Conservation (phyloP, 2,888 invertebrate genomes). For the Autographa gamma region DNA sequence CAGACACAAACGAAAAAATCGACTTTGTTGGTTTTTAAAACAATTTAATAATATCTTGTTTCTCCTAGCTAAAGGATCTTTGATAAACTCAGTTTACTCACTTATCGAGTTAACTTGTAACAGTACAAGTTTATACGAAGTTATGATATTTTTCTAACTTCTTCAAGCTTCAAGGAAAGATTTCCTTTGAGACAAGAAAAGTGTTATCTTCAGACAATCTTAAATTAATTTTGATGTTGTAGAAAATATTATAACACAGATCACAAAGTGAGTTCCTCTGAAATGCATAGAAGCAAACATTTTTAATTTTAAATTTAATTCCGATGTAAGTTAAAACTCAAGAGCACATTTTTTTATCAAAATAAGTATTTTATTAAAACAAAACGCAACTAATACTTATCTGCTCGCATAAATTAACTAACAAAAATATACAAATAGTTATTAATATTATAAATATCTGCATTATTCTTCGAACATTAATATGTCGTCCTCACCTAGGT, state of each 20-base stretch:
- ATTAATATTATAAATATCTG: too few relatives aligned
- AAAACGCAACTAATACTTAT: too few relatives aligned
- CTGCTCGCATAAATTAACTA: too few relatives aligned
- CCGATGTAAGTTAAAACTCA: too few relatives aligned
- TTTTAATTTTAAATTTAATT: too few relatives aligned
- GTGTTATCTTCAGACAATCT: not conserved
- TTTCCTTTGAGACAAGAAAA: slow-evolving; percentile 6
- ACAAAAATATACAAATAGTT: too few relatives aligned
- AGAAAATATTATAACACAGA: not conserved
- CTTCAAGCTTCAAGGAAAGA: not conserved
- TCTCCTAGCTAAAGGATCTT: not conserved
- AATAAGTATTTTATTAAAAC: too few relatives aligned
- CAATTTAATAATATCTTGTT: not conserved
- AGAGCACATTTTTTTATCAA: too few relatives aligned
- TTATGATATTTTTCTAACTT: not conserved
- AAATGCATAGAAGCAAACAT: too few relatives aligned
- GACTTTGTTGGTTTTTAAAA: not conserved
- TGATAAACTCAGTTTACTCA: not conserved
- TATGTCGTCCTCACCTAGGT: too few relatives aligned
- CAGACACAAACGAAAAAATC: not conserved
- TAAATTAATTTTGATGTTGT: not conserved
- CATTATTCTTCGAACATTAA: too few relatives aligned
- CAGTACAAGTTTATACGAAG: slow-evolving; percentile 1
- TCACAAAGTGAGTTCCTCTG: too few relatives aligned
- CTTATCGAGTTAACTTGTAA: not conserved